Conservation (phyloP, 2,113 vertebrate genomes). For the Silurus meridionalis region DNA sequence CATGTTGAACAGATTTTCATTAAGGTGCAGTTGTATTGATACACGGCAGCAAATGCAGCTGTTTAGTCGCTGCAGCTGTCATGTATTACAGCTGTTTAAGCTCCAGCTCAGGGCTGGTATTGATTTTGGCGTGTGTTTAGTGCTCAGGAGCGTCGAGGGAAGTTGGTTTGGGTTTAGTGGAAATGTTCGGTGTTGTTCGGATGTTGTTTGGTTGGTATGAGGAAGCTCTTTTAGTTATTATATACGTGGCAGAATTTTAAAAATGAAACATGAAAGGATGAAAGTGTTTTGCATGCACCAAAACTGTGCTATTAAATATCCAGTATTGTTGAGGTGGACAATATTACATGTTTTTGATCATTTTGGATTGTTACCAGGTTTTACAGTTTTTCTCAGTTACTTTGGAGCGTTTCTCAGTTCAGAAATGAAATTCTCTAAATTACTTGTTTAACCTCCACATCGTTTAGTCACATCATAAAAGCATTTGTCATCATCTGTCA, state of each 20-base stretch:
- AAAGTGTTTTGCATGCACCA: background rate
- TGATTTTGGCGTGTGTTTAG: background rate
- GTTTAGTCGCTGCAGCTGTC: conserved; percentile 37
- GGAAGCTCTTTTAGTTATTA: background rate
- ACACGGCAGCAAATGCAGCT: conserved; percentile 11
- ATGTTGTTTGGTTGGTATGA: background rate
- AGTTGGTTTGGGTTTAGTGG: background rate
- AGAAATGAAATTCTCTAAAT: too few species aligned
- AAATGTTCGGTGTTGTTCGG: background rate
- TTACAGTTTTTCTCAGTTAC: too few species aligned
- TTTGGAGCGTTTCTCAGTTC: too few species aligned
- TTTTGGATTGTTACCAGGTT: background rate
- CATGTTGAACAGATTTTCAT: conserved; percentile 36
- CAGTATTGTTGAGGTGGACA: background rate
- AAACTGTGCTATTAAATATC: background rate
- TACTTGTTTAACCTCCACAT: too few species aligned
- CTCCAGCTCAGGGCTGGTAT: background rate
- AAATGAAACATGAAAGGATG: background rate
- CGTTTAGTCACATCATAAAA: too few species aligned
- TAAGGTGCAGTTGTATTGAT: conserved; percentile 38
- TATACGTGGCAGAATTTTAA: background rate
- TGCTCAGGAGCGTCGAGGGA: background rate
- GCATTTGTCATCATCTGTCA: too few species aligned
- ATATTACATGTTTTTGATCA: background rate
- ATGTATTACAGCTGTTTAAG: conserved; percentile 3